Conservation (phyloP, 2,797 vertebrate species). For the Chelon labrosus region DNA sequence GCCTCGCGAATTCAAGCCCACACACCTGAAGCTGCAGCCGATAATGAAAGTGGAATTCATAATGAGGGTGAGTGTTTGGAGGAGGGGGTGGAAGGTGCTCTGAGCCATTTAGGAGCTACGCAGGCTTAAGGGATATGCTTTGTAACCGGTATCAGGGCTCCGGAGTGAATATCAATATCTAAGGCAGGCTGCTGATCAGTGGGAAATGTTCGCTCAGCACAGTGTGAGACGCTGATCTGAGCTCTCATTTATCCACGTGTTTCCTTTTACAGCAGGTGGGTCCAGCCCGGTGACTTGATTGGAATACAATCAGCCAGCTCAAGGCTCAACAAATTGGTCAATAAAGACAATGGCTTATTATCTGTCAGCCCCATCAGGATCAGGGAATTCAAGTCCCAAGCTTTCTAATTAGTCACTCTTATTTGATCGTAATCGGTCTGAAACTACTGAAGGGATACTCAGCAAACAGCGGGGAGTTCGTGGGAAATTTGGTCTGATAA, state of each 20-base stretch:
- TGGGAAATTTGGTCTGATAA: conserved; percentile 22
- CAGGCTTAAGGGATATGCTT: conserved; percentile 59
- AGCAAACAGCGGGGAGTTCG: conserved; percentile 12
- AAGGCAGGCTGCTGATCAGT: conserved; percentile 54
- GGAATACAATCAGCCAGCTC: conserved; percentile 45
- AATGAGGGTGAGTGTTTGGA: conserved; percentile 46
- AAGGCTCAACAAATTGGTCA: conserved; percentile 58
- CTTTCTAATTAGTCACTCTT: conserved; percentile 58
- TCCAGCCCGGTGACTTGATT: conserved; percentile 7
- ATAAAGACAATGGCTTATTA: conserved; percentile 54
- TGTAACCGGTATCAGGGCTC: conserved; percentile 50
- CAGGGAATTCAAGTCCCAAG: conserved; percentile 42
- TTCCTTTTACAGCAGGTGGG: conserved; percentile 54
- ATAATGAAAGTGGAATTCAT: conserved; percentile 67
- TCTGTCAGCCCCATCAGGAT: conserved; percentile 43
- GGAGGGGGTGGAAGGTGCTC: conserved; percentile 14
- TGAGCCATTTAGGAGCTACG: conserved; percentile 38
- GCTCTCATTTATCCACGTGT: conserved; percentile 54
- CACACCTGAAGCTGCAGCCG: conserved; percentile 73
- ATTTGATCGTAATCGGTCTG: conserved; percentile 66
- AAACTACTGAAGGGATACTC: conserved; percentile 26
- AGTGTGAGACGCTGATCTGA: conserved; percentile 32
- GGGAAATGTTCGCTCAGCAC: conserved; percentile 67
- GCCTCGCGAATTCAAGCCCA: conserved; percentile 64
- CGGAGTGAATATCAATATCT: conserved; percentile 70